phyloP scores from a whole-genome alignment of 2,113 vertebrate species.

The Dissostichus mawsoni region DNA sequence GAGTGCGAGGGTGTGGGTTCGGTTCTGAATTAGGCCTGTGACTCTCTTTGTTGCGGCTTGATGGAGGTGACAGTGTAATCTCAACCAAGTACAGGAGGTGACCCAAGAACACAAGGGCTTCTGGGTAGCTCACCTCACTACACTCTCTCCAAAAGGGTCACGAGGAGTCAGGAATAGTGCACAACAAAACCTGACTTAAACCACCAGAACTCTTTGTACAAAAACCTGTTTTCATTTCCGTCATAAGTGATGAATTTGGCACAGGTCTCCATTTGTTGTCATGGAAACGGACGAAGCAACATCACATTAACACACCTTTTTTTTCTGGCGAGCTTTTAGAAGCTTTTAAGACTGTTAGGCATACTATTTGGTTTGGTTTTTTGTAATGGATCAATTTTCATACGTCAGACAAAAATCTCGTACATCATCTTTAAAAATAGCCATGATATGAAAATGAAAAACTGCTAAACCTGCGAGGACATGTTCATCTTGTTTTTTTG shows the following conservation, averaged over 20 bases:
- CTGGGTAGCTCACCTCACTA: slow-evolving; percentile 18
- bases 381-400: slow-evolving; percentile 29
- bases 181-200: not conserved
- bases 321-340: not conserved
- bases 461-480: not conserved
- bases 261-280: slow-evolving; percentile 58
- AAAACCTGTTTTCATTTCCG: not conserved
- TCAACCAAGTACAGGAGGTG: not conserved
- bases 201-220: not conserved
- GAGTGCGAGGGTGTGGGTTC: too few species aligned
- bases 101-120: not conserved
- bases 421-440: slow-evolving; percentile 1
- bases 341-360: not conserved
- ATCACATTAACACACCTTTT: slow-evolving; percentile 10
- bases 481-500: not conserved
- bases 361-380: slow-evolving; percentile 1
- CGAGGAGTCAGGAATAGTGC: not conserved
- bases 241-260: not conserved
- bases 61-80: not conserved
- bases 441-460: not conserved
- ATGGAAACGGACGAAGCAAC: slow-evolving; percentile 43
- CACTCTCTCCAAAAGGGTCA: too few species aligned
- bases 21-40: too few species aligned
- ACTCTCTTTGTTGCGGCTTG: not conserved
- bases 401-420: not conserved